Evolutionary conservation across 2,797 vertebrate species (phyloP).

Genomic region (Glossophaga mutica): DNA sequence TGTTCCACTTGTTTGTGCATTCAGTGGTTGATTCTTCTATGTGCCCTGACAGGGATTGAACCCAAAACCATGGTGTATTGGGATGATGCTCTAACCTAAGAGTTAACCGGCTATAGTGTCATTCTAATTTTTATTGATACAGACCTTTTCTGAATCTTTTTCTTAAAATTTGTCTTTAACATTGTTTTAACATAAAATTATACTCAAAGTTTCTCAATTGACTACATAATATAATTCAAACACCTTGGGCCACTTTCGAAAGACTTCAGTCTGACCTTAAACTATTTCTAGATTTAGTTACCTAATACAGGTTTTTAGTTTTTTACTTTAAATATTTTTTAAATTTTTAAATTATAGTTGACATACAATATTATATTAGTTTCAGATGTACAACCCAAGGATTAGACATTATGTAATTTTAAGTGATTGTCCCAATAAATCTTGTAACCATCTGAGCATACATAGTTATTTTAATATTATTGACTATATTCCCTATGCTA

Average conservation of each 20-base stretch:
- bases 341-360: background rate
- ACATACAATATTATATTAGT: background rate
- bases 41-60: too few relatives aligned
- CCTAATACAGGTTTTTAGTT: background rate
- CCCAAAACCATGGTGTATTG: too few relatives aligned
- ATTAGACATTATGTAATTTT: background rate
- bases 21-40: too few relatives aligned
- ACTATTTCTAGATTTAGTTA: background rate
- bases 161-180: background rate
- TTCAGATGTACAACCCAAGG: background rate
- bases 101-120: too few relatives aligned
- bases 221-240: background rate
- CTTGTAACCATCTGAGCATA: too few relatives aligned
- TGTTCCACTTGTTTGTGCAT: too few relatives aligned
- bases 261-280: background rate
- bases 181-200: background rate
- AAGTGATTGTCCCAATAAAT: background rate
- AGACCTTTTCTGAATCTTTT: background rate
- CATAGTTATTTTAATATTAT: too few relatives aligned
- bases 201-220: background rate
- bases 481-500: too few relatives aligned
- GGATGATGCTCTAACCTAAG: too few relatives aligned
- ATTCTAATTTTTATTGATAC: background rate
- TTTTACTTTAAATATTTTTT: background rate
- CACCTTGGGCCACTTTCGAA: background rate